Percentiles rank a stretch among this genome's conserved stretches.
phyloP scores from a whole-genome alignment of 2,113 vertebrate species.

The Corvus cornix region DNA sequence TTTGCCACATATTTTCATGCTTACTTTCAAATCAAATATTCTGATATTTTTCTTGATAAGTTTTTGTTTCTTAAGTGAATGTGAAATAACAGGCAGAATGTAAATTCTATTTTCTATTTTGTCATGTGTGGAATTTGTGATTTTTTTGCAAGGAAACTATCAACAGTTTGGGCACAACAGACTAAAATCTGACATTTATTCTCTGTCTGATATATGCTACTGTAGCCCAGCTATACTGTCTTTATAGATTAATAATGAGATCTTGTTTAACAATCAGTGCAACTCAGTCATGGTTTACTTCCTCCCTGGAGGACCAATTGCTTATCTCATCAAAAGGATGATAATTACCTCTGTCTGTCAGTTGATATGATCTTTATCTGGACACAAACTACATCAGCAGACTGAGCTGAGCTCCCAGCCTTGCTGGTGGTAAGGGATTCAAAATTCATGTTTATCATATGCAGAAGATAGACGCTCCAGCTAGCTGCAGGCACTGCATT shows the following conservation, averaged over 20 bases:
- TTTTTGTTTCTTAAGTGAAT: background rate
- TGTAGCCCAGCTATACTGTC: background rate
- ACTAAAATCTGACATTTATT: background rate
- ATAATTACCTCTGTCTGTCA: conserved; percentile 46
- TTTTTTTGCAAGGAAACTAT: background rate
- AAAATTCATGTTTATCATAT: conserved; percentile 33
- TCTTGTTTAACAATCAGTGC: conserved; percentile 42
- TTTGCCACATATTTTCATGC: background rate
- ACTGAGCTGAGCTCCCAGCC: conserved; percentile 10
- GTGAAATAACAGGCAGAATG: background rate
- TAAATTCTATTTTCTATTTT: background rate
- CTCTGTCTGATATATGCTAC: background rate
- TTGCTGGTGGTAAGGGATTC: conserved; percentile 43
- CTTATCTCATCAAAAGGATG: conserved; percentile 50
- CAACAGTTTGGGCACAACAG: background rate
- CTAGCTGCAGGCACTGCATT: conserved; percentile 48
- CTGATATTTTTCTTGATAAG: background rate
- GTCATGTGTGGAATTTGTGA: background rate
- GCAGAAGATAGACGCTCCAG: conserved; percentile 18
- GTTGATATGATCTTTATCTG: conserved; percentile 50
- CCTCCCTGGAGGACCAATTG: conserved; percentile 18
- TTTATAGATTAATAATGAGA: conserved; percentile 32
- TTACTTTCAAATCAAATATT: background rate
- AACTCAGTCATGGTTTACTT: conserved; percentile 39
- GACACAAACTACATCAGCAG: conserved; percentile 23